These are phyloP conservation scores for Tipula lateralis DNA, from an alignment of 2,888 invertebrate species.

Conservation along the genomic window DNA sequence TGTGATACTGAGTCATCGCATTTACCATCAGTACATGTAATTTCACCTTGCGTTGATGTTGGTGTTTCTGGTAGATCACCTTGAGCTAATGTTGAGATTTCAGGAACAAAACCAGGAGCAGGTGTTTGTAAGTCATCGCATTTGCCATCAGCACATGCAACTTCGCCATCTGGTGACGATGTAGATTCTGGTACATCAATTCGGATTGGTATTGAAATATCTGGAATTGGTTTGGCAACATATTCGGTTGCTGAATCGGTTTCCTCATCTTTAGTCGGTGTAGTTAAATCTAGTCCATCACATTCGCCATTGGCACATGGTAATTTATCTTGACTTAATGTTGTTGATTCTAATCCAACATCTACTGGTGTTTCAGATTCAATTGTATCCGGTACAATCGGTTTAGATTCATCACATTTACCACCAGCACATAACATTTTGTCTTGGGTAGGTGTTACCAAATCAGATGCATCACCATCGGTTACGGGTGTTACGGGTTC, in stretches of 20 bases:
- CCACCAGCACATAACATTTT: neutral
- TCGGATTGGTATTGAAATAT: neutral
- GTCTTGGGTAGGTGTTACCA: neutral
- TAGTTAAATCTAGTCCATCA: neutral
- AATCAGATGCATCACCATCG: neutral
- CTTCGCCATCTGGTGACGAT: neutral
- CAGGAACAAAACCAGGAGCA: neutral
- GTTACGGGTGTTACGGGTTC: neutral
- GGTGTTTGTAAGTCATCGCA: neutral
- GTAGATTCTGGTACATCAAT: neutral
- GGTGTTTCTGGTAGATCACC: neutral
- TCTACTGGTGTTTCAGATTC: neutral
- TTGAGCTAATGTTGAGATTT: neutral
- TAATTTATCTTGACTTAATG: neutral
- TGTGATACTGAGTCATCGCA: neutral
- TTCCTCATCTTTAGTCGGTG: neutral
- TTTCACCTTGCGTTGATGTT: neutral
- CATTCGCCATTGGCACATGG: neutral
- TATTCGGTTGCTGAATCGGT: neutral
- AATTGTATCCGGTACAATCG: too few relatives aligned
- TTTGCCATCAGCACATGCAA: neutral
- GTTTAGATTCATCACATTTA: neutral
- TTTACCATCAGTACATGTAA: neutral
- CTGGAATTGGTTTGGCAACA: neutral
- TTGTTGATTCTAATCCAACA: neutral